Evolutionary conservation across 2,113 vertebrate species (phyloP), one percentile per base, ranked within the genome.

Genomic region (Heterochromis multidens): DNA sequence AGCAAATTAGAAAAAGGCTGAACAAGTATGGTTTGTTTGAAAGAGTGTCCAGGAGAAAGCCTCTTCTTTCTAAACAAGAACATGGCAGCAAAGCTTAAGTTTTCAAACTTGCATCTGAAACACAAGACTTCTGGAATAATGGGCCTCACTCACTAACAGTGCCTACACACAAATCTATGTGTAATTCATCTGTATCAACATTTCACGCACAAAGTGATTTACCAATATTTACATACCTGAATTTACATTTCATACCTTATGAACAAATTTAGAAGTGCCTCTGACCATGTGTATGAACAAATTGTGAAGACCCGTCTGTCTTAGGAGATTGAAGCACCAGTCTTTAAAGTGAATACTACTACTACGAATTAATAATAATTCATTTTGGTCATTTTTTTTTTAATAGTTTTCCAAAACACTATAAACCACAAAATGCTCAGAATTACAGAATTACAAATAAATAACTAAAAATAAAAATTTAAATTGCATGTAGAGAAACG

Each of bases 91-190:
- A 8, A 2, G 1, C 16, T 40, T 0, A 67, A 35, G 7, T 67
- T 67, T 67, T 40, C 63, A 43, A 67, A 67, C 3, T 40, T 12
- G 37, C 37, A 40, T 40, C 37, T 67, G 35, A 67, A 67, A 35
- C 63, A 43, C 63, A 25, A 43, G 0, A 67, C 63, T 43, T 43
- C 40, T 43, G 63, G 25, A 67, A 0, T 35, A 43, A 25, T 0
- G 2, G 62, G 62, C 35, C 62, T 65, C 62, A 40, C 40, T 65
- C 23, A 65, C 62, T 65, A 40, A 65, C 62, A 25, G 62, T 0
- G 1, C 12, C 1, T 40, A n/a, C 21, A 35, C 35, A 40, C 12
- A 40, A 16, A 65, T 40, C 62, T 40, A 35, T 65, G 35, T 40
- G 23, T 23, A 40, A 65, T 23, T 40, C 62, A 65, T 40, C 0